A percentile compares a stretch with the other conserved stretches of the same genome.
Conservation (phyloP, 2,888 invertebrate genomes). For the Suillia variegata region DNA sequence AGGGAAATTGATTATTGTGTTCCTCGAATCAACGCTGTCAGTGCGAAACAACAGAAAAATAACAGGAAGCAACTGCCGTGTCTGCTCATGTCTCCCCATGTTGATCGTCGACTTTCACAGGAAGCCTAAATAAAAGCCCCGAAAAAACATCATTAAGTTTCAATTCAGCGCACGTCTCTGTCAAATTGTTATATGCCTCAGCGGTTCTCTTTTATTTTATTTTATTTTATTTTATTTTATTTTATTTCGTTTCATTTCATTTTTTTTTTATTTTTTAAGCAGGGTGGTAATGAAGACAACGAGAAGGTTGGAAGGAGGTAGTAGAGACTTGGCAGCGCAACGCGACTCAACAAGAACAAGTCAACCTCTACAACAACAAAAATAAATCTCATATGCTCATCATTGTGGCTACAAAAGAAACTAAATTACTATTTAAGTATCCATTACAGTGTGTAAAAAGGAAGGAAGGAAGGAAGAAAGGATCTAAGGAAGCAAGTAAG, state of each 20-base stretch:
- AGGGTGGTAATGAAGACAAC: too few species aligned
- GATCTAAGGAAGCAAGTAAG: too few species aligned
- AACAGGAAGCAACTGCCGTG: too few species aligned
- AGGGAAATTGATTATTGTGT: conserved; percentile 11
- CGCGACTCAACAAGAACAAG: background rate
- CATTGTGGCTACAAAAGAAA: conserved; percentile 46
- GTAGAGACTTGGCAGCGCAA: background rate
- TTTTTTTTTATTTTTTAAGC: too few species aligned
- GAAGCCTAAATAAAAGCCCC: too few species aligned
- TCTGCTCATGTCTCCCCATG: too few species aligned
- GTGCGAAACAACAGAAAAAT: background rate
- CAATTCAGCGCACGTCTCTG: conserved; percentile 27
- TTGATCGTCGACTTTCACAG: too few species aligned
- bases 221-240: background rate
- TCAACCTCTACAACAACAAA: conserved; percentile 6
- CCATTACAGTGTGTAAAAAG: conserved; percentile 44
- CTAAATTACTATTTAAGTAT: conserved; percentile 50
- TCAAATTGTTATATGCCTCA: conserved; percentile 29
- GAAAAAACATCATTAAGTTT: background rate
- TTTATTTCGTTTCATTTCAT: background rate
- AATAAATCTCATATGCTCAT: conserved; percentile 44
- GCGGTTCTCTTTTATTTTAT: conserved; percentile 5
- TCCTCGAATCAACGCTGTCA: background rate
- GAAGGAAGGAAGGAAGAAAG: too few species aligned
- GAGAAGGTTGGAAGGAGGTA: background rate